A percentile compares a stretch with the other conserved stretches of the same genome.
Evolutionary conservation across 2,113 vertebrate species (phyloP).

Genomic region (Mustela lutreola): DNA sequence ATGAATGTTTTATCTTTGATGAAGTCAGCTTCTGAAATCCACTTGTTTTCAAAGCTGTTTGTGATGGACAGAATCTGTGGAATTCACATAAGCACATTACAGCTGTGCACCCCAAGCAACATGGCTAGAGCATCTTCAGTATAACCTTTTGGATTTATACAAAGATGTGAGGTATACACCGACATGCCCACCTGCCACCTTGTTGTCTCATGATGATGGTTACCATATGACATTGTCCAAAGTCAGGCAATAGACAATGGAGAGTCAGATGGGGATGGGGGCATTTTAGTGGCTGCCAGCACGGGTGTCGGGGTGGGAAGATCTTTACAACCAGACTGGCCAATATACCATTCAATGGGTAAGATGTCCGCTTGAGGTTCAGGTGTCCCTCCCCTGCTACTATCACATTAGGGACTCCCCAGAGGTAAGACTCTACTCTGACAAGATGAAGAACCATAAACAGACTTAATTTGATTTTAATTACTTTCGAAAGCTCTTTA

Average conservation of each 20-base stretch:
- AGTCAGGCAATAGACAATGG: neutral
- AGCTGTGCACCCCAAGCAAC: neutral
- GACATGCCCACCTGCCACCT: neutral
- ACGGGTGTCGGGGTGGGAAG: no score
- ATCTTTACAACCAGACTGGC: neutral
- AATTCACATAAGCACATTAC: neutral
- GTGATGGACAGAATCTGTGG: neutral
- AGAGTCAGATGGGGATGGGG: neutral
- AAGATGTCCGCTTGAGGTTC: no score
- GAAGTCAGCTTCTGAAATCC: neutral
- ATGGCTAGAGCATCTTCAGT: neutral
- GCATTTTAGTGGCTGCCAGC: neutral
- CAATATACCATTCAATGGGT: accelerated
- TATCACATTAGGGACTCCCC: neutral
- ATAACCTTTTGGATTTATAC: neutral
- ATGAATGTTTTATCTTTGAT: neutral
- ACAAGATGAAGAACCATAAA: neutral
- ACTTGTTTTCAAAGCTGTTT: neutral
- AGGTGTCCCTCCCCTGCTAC: neutral
- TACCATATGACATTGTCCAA: neutral
- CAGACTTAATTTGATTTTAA: neutral
- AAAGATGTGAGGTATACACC: neutral
- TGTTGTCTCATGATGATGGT: neutral
- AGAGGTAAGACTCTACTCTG: neutral
- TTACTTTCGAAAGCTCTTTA: neutral